Evolutionary conservation across 2,113 vertebrate genomes (phyloP), one percentile per base, ranked within the genome.

Genomic region (Python bivittatus): DNA sequence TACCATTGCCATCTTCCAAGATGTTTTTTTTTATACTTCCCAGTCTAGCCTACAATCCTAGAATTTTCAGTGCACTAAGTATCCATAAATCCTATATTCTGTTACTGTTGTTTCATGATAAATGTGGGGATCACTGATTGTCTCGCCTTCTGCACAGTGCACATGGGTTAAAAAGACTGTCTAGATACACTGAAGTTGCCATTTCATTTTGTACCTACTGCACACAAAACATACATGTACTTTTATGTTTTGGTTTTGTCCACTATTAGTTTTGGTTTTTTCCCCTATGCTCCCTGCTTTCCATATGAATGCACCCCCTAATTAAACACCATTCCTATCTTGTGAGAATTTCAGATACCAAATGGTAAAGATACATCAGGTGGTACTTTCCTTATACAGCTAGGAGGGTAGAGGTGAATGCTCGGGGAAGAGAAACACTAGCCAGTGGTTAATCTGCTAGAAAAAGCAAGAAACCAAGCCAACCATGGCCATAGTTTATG

Each of bases 401-500:
- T 61, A 57, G 44, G 22, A 44, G 12, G 1, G n/a, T 12, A 11
- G 13, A 48, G 15, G 44, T n/a, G 88, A 89, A 48, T 10, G 27
- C 8, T 3, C 29, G 8, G n/a, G 9, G 13, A 61, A 64, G 12
- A 8, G 44, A 85, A 85, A 83, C 23, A 54, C 38, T 17, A 53
- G 48, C 57, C 38, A 6, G 22, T 84, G 48, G 54, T 52, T 27
- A 88, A 53, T 3, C n/a, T 92, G 22, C n/a, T 53, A 38, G 48
- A 11, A 44, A 52, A 88, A 88, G 90, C 42, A 4, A 54, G 88
- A n/a, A 0, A 0, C 72, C 38, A 79, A 53, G 0, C 64, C 33
- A 60, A 53, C 1, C 22, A 20, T 29, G 27, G 15, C 6, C 7
- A 94, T 96, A 95, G 92, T 94, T 96, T 96, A 90, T 61, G 58